Evolutionary conservation across 2,888 invertebrate species (phyloP), one percentile per base, ranked within the genome.

Genomic region (Nomada flava): DNA sequence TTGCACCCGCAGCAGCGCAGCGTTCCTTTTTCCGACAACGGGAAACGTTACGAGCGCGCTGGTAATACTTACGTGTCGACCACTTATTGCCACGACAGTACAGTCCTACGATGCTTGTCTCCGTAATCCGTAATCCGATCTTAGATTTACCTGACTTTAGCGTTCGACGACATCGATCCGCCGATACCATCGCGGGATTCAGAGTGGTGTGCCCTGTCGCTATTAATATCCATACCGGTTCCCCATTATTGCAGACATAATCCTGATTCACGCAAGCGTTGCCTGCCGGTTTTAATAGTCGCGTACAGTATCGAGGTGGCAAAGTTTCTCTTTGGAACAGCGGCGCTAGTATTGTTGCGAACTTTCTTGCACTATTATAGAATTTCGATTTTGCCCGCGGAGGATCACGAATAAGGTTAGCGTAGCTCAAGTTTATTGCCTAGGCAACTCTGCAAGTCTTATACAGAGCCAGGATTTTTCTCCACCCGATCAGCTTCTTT

Each of bases 211-310:
- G 42, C 59, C 75, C 44, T 83, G 83, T 78, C 83, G 36, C 67
- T 82, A 69, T 78, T 75, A 76, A 70, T 83, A 84, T 69, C 62
- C 62, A 44, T 18, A 23, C 23, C 47, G 52, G 20, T 68, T 44
- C 18, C 50, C 42, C 63, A 83, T 83, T 77, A 77, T 83, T 50
- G 67, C 11, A 42, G 83, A 52, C 84, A 70, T 59, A 76, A 76
- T 67, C 76, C 67, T 80, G 71, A 75, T 72, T 70, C 73, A 53
- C 57, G 55, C 53, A 67, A 76, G 62, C 67, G 76, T 50, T 23
- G 72, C 23, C 63, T 76, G 84, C 79, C 83, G 62, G 20, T 73
- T 76, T 76, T 64, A 76, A 83, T 84, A 63, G 29, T 67, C 60
- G 20, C 50, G 15, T 4, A 23, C 9, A 9, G 53, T 67, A 23